Percentiles rank a stretch among this genome's conserved stretches.
Evolutionary conservation across 2,113 vertebrate genomes (phyloP).

Genomic region (Alaudala cheleensis): DNA sequence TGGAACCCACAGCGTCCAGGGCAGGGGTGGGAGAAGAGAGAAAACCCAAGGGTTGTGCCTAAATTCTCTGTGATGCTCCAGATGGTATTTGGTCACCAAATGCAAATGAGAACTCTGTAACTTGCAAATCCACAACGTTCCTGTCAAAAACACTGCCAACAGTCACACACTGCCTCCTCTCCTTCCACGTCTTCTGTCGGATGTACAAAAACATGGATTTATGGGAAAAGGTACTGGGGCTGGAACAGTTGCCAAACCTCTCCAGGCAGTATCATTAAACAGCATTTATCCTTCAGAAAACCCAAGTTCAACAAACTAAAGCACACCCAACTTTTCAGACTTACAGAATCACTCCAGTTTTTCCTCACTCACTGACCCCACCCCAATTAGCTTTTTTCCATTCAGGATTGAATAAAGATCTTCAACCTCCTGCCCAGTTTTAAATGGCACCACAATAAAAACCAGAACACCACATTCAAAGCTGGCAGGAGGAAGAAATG

Average conservation of each 20-base stretch:
- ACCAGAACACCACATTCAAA: not conserved
- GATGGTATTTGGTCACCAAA: constrained; percentile 24
- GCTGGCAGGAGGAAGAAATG: not conserved
- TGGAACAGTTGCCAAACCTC: not conserved
- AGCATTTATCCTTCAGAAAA: not conserved
- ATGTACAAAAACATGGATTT: not conserved
- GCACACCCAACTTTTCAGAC: not conserved
- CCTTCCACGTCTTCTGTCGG: not conserved
- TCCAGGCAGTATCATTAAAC: not conserved
- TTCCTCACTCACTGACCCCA: not conserved
- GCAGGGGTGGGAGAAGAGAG: not conserved
- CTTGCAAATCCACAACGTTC: not conserved
- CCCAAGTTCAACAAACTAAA: not conserved
- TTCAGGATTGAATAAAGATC: not conserved
- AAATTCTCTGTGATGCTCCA: not conserved
- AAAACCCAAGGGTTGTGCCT: not conserved
- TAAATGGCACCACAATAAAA: not conserved
- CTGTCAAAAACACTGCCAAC: not conserved
- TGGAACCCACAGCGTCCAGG: not conserved
- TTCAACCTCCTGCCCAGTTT: not conserved
- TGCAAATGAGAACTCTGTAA: not conserved
- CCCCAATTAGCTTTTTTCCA: not conserved
- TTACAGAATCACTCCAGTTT: not conserved
- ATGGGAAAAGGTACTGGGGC: not conserved
- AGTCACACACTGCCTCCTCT: not conserved